Evolutionary conservation across 1,140 invertebrate species (phyloP).

Genomic region (Drosophila oshimai): DNA sequence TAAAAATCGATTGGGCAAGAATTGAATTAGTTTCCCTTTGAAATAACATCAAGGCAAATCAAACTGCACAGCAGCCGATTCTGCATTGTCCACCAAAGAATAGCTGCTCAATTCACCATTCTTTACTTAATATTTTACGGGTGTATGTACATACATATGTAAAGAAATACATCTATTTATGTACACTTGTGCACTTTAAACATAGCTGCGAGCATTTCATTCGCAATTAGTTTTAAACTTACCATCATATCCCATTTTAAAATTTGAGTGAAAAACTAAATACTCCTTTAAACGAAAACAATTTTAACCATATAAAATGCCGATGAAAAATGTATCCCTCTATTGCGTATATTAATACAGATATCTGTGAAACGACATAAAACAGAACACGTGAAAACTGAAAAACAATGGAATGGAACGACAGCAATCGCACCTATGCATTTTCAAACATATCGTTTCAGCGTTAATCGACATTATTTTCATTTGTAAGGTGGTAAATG

Average conservation of each 20-base stretch:
- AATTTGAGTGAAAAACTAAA: constrained; percentile 17
- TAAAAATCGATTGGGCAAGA: not conserved
- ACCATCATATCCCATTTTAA: constrained; percentile 68
- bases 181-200: not conserved
- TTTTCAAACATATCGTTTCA: not conserved
- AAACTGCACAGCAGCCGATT: too few species aligned
- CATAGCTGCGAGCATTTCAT: not conserved
- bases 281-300: constrained; percentile 35
- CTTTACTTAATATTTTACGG: constrained; percentile 8
- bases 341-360: constrained; percentile 59
- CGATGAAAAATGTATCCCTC: constrained; percentile 66
- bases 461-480: constrained; percentile 14
- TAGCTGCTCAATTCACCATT: not conserved
- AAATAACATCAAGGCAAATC: too few species aligned
- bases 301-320: constrained; percentile 55
- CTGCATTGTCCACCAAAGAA: not conserved
- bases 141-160: constrained; percentile 12
- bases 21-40: not conserved
- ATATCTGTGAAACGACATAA: constrained; percentile 65
- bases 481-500: not conserved
- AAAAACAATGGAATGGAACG: constrained; percentile 45
- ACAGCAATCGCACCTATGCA: constrained; percentile 7
- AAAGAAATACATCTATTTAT: constrained; percentile 8
- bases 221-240: constrained; percentile 3
- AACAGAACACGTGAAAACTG: constrained; percentile 65